These are phyloP conservation scores for Asbolus verrucosus DNA, from an alignment of 1,140 invertebrate genomes.

Conservation along the genomic window DNA sequence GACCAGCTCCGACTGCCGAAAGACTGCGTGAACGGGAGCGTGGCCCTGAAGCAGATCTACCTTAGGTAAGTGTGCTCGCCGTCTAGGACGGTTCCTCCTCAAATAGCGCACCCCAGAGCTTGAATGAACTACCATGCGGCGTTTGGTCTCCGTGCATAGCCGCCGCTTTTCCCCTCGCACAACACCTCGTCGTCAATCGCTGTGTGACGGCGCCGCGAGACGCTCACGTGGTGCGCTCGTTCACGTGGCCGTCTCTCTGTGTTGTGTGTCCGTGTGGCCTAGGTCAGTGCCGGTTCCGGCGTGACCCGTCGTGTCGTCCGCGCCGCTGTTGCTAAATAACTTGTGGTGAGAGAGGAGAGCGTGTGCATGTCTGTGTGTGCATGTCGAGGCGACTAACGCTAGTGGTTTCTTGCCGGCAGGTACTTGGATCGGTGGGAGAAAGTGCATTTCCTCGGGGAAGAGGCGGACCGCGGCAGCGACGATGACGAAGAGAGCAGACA, in stretches of 20 bases:
- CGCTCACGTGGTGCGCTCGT: conserved; percentile 55
- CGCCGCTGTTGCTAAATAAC: not conserved
- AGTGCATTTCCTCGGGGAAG: conserved; percentile 85
- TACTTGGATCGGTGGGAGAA: conserved; percentile 88
- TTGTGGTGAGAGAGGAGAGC: not conserved
- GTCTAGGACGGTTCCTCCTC: not conserved
- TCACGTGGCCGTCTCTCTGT: conserved; percentile 46
- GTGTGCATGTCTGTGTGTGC: too few relatives aligned
- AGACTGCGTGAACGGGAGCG: conserved; percentile 87
- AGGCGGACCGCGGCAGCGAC: conserved; percentile 79
- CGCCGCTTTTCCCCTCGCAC: conserved; percentile 12
- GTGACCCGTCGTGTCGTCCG: conserved; percentile 33
- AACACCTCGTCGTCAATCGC: conserved; percentile 8
- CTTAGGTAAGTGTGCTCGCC: conserved; percentile 73
- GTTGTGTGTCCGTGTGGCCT: conserved; percentile 41
- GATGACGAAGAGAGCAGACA: conserved; percentile 81
- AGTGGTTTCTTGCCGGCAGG: conserved; percentile 67
- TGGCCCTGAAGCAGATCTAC: conserved; percentile 90
- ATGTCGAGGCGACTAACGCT: not conserved
- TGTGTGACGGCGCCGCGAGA: conserved; percentile 44
- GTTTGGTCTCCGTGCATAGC: not conserved
- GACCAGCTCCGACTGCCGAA: conserved; percentile 81
- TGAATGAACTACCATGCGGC: too few relatives aligned
- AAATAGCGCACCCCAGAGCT: not conserved
- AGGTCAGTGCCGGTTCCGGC: conserved; percentile 49